Evolutionary conservation across 2,797 vertebrate genomes (phyloP).

Genomic region (Pipistrellus nathusii): DNA sequence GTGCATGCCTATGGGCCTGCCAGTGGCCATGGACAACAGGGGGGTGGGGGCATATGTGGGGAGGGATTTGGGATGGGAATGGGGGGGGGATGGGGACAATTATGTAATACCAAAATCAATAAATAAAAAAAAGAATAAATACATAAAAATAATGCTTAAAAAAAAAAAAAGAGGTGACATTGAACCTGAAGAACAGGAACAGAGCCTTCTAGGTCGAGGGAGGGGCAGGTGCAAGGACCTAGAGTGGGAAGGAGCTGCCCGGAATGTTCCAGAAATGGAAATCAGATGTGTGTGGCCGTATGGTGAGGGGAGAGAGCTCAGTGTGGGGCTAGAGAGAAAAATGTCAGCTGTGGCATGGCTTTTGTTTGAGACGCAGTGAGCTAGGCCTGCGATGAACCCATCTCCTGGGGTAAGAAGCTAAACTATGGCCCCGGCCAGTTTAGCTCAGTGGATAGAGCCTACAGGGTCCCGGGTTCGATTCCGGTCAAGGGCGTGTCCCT

Average conservation of each 20-base stretch:
- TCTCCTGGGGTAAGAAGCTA: not conserved
- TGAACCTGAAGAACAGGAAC: not conserved
- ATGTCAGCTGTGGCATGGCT: not conserved
- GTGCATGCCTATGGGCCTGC: too few species aligned
- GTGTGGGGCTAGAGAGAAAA: not conserved
- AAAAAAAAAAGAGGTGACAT: not conserved
- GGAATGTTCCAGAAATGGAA: not conserved
- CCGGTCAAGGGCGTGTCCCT: too few species aligned
- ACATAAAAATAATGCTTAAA: too few species aligned
- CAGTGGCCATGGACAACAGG: too few species aligned
- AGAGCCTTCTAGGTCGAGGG: not conserved
- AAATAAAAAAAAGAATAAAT: too few species aligned
- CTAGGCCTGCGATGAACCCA: not conserved
- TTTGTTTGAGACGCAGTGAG: not conserved
- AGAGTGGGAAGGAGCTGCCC: not conserved
- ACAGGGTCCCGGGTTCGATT: too few species aligned
- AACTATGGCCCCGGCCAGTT: not conserved
- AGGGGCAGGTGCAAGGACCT: constrained; percentile 15
- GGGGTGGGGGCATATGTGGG: too few species aligned
- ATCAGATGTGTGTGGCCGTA: not conserved
- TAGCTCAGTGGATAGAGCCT: not conserved
- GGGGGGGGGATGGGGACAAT: too few species aligned
- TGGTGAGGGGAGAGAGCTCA: not conserved
- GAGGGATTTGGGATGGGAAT: too few species aligned
- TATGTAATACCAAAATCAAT: too few species aligned